Evolutionary conservation across 1,140 invertebrate genomes (phyloP).

Genomic region (Papilio glaucus): DNA sequence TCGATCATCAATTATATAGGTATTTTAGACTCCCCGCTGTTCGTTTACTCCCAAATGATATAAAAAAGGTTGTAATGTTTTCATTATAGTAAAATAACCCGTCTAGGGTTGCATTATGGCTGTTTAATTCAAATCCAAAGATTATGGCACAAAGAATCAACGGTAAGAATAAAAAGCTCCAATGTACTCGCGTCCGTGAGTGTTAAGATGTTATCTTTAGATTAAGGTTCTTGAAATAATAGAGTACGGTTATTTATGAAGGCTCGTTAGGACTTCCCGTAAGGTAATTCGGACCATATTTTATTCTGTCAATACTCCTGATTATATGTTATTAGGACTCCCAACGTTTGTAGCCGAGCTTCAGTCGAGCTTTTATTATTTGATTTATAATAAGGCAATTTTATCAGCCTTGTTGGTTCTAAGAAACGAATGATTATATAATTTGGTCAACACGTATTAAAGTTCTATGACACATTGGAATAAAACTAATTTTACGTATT

Average conservation of each 20-base stretch:
- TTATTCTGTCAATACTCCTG: constrained; percentile 26
- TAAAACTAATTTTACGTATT: too few species aligned
- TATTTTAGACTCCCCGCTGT: too few species aligned
- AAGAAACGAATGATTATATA: not conserved
- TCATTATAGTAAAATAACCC: too few species aligned
- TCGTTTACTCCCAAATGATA: too few species aligned
- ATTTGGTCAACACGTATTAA: too few species aligned
- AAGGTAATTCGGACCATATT: constrained; percentile 7
- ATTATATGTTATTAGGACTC: constrained; percentile 11
- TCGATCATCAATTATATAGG: too few species aligned
- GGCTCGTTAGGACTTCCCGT: constrained; percentile 21
- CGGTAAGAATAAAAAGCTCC: constrained; percentile 22
- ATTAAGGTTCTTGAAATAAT: constrained; percentile 33
- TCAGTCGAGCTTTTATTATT: constrained; percentile 13
- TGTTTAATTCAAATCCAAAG: not conserved
- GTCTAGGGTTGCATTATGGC: not conserved
- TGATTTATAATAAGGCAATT: not conserved
- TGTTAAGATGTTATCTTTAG: constrained; percentile 33
- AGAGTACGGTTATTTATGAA: constrained; percentile 30
- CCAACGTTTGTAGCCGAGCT: not conserved
- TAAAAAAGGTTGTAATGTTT: too few species aligned
- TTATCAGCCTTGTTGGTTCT: not conserved
- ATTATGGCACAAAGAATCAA: constrained; percentile 6
- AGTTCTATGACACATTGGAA: too few species aligned
- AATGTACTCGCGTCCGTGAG: constrained; percentile 24